Conservation (phyloP, 2,113 vertebrate species). For the Morone chrysops region DNA sequence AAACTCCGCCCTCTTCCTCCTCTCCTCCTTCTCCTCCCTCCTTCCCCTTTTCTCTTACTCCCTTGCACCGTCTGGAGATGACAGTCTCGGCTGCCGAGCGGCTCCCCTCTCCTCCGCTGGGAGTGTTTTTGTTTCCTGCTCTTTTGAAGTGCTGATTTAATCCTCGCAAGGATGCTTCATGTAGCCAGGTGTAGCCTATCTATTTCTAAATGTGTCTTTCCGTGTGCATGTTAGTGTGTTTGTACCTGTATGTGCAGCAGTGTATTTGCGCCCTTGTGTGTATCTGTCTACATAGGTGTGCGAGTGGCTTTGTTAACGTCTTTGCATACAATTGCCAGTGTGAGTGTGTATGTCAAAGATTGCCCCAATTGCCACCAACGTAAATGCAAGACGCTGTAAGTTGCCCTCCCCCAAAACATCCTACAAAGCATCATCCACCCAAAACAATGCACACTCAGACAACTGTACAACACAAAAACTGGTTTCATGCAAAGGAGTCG, state of each 20-base stretch:
- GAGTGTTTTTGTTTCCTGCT: conserved; percentile 81
- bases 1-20: conserved; percentile 67
- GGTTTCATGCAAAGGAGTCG: conserved; percentile 53
- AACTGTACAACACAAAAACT: conserved; percentile 71
- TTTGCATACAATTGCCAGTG: conserved; percentile 58
- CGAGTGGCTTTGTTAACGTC: conserved; percentile 66
- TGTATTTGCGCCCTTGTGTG: conserved; percentile 38
- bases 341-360: conserved; percentile 73
- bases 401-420: conserved; percentile 79
- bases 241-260: conserved; percentile 41
- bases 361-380: conserved; percentile 72
- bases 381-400: conserved; percentile 63
- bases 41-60: conserved; percentile 44
- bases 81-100: conserved; percentile 75
- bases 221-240: conserved; percentile 47
- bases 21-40: conserved; percentile 52
- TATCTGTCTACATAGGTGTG: conserved; percentile 49
- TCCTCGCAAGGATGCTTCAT: conserved; percentile 79
- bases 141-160: conserved; percentile 88
- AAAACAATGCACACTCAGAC: conserved; percentile 76
- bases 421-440: conserved; percentile 79
- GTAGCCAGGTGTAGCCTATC: conserved; percentile 81
- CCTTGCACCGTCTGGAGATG: conserved; percentile 72
- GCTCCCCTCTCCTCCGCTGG: conserved; percentile 77
- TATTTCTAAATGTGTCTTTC: conserved; percentile 69